Evolutionary conservation across 1,140 invertebrate genomes (phyloP), one percentile per base, ranked within the genome.

Genomic region (Notospermus geniculatus): DNA sequence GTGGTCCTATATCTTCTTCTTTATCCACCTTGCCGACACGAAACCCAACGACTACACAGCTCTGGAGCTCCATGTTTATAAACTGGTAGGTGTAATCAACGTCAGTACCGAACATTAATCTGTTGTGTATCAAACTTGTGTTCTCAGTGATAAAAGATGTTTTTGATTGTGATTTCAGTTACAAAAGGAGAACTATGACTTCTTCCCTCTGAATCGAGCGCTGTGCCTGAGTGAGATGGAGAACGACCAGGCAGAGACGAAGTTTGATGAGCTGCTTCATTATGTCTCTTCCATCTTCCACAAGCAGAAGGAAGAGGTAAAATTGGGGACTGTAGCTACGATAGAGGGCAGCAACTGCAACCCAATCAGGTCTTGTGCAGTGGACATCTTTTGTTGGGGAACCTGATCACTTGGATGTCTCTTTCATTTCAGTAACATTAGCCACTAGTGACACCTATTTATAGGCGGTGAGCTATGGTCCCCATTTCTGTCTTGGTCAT

Each of bases 1-100:
- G 74, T 82, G 80, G 80, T 71, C 74, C 2, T 82, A 82, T 57
- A 70, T 82, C 5, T 82, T 79, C 69, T 82, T 80, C 71, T 74
- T 80, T 58, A 77, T 81, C 25, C 79, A 81, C 60, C 65, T 81
- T 41, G 70, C 77, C 29, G 77, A 79, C 62, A 76, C 76, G 5
- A 79, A 78, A 52, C 63, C 70, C 15, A 80, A 75, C 59, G 79
- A 81, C 63, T 81, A 80, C 68, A 78, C 76, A 27, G 73, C 79
- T 5, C 57, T 81, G 23, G 80, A 81, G 63, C 62, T 80, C 7
- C 78, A 74, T 60, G 78, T 80, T 25, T 63, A 65, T 32, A 73
- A 71, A 68, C 63, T 70, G 63, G 75, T 76, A 60, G 60, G 70
- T 64, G n/a, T n/a, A n/a, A n/a, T n/a, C n/a, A n/a, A n/a, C n/a